These are phyloP conservation scores for Sparidentex hasta DNA, from an alignment of 2,797 vertebrate species.

Conservation along the genomic window DNA sequence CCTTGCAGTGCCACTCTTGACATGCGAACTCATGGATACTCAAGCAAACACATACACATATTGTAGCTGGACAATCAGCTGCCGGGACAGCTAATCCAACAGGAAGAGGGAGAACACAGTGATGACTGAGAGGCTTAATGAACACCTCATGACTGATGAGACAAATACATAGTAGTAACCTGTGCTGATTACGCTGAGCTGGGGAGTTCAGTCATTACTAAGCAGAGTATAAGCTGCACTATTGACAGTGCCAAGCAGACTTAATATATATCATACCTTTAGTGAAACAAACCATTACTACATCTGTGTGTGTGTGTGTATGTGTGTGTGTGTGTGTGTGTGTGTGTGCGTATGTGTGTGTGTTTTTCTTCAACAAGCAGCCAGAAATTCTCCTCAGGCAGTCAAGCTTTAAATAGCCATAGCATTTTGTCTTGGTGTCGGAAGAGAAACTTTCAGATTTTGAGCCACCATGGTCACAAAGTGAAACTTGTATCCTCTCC, in stretches of 20 bases:
- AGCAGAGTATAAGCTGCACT: neutral
- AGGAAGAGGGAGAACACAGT: constrained; percentile 17
- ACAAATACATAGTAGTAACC: constrained; percentile 8
- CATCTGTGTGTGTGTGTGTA: too few relatives aligned
- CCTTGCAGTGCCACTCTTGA: neutral
- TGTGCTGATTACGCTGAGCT: neutral
- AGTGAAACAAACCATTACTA: neutral
- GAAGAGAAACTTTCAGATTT: constrained; percentile 11
- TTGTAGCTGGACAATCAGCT: constrained; percentile 13
- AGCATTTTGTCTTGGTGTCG: neutral
- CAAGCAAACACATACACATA: neutral
- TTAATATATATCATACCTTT: neutral
- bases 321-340: neutral
- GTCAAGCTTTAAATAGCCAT: neutral
- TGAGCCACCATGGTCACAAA: constrained; percentile 9
- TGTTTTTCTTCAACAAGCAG: neutral
- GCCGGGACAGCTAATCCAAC: constrained; percentile 40
- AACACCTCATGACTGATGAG: constrained; percentile 42
- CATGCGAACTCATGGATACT: neutral
- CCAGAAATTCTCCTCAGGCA: neutral
- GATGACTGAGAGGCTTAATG: constrained; percentile 42
- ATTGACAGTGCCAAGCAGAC: neutral
- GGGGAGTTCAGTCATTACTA: constrained; percentile 8
- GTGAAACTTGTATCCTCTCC: constrained; percentile 35
- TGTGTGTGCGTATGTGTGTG: too few relatives aligned